These are phyloP conservation scores for Aphidoletes aphidimyza DNA, from an alignment of 2,888 invertebrate genomes.

Conservation along the genomic window DNA sequence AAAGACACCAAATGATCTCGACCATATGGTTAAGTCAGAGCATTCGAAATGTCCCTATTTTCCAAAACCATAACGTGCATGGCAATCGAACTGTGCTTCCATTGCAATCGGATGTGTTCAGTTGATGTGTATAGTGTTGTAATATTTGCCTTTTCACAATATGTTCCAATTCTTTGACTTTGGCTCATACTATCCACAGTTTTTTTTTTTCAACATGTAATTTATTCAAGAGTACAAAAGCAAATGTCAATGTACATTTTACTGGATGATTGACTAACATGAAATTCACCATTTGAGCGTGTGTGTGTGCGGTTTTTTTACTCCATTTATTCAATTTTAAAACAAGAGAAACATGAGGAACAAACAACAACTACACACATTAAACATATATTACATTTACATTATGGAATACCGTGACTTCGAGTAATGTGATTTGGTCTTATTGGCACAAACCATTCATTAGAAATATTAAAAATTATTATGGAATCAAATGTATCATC, in stretches of 20 bases:
- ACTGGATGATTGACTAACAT: constrained; percentile 29
- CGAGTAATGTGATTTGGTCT: neutral
- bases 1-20: constrained; percentile 33
- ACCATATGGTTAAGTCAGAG: constrained; percentile 51
- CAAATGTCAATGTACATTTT: neutral
- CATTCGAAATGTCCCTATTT: neutral
- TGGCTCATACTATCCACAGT: neutral
- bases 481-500: neutral
- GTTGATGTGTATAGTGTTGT: too few relatives aligned
- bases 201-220: neutral
- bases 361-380: neutral
- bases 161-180: neutral
- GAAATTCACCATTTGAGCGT: neutral
- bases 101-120: neutral
- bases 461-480: constrained; percentile 12
- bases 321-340: too few relatives aligned
- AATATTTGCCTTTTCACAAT: neutral
- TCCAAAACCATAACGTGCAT: too few relatives aligned
- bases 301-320: too few relatives aligned
- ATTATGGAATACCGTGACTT: too few relatives aligned
- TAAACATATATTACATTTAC: neutral
- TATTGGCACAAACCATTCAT: neutral
- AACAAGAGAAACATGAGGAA: neutral
- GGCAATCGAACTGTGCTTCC: too few relatives aligned
- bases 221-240: constrained; percentile 26